These are phyloP conservation scores for Himalopsyche kuldschensis DNA, from an alignment of 2,888 invertebrate species.

Conservation along the genomic window DNA sequence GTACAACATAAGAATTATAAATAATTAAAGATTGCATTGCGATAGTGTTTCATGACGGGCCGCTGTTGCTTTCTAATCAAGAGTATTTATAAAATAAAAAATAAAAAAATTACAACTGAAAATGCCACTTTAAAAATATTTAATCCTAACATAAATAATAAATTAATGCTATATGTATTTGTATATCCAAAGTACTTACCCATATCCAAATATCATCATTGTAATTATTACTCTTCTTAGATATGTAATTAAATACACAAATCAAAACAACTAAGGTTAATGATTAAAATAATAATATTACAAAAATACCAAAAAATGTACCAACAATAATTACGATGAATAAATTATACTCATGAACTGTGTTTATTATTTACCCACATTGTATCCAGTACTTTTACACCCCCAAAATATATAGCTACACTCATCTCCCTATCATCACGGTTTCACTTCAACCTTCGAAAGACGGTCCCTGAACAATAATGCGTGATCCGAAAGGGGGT, in stretches of 20 bases:
- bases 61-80: constrained; percentile 28
- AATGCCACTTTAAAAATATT: constrained; percentile 21
- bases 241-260: constrained; percentile 38
- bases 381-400: neutral
- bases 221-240: constrained; percentile 40
- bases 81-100: constrained; percentile 15
- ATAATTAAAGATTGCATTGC: constrained; percentile 17
- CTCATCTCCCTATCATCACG: too few species aligned
- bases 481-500: too few species aligned
- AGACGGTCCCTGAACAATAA: too few species aligned
- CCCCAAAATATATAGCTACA: too few species aligned
- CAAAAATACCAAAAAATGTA: constrained; percentile 39
- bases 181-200: constrained; percentile 38
- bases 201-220: constrained; percentile 40
- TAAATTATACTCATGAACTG: constrained; percentile 40
- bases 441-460: too few species aligned
- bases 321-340: constrained; percentile 39
- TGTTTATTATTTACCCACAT: neutral
- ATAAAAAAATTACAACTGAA: constrained; percentile 18
- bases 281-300: constrained; percentile 39
- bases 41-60: constrained; percentile 37
- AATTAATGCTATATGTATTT: constrained; percentile 36
- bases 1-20: constrained; percentile 19
- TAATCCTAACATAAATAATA: constrained; percentile 23
- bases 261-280: constrained; percentile 39